These are phyloP conservation scores for Argyresthia albistria DNA, from an alignment of 2,888 invertebrate species.

Conservation along the genomic window DNA sequence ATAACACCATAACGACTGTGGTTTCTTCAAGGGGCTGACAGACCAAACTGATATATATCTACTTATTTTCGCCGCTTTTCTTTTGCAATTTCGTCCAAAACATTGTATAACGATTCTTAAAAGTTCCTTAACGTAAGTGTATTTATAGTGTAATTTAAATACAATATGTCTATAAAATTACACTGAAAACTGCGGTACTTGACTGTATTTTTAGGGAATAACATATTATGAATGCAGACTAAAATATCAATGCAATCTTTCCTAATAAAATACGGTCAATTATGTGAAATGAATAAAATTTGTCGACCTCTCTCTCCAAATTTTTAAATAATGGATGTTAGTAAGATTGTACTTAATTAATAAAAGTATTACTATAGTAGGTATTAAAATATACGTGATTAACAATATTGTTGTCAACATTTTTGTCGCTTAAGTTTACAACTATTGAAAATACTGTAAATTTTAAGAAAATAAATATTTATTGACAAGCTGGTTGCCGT, in stretches of 20 bases:
- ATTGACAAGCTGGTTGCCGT: conserved; percentile 3
- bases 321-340: conserved; percentile 29
- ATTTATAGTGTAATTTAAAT: conserved; percentile 20
- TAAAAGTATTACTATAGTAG: conserved; percentile 48
- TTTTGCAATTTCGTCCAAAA: conserved; percentile 51
- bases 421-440: conserved; percentile 47
- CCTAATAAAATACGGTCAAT: not conserved
- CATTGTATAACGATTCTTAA: conserved; percentile 14
- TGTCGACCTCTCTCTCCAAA: conserved; percentile 49
- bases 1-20: too few species aligned
- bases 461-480: conserved; percentile 4
- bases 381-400: conserved; percentile 22
- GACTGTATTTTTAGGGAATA: not conserved
- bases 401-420: conserved; percentile 59
- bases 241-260: not conserved
- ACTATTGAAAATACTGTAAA: not conserved
- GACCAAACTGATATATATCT: too few species aligned
- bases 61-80: too few species aligned
- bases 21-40: too few species aligned
- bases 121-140: conserved; percentile 17
- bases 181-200: conserved; percentile 10
- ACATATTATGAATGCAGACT: not conserved
- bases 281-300: conserved; percentile 11
- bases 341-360: conserved; percentile 39
- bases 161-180: conserved; percentile 22